Conservation (phyloP, 1,140 invertebrate species). For the Drosophila pandora region DNA sequence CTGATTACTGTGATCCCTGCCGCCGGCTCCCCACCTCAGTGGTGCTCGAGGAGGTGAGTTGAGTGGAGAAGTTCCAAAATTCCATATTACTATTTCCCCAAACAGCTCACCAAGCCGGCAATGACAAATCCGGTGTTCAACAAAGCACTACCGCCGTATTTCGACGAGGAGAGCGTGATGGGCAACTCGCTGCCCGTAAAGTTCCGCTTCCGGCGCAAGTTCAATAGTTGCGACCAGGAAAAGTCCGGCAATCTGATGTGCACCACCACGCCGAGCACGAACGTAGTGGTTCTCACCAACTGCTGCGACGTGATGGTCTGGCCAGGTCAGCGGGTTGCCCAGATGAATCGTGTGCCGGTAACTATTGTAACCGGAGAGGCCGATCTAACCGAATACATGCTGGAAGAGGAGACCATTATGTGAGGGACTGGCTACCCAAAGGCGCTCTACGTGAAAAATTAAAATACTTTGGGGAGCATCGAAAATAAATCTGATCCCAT, state of each 20-base stretch:
- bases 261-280: slow-evolving; percentile 53
- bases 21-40: slow-evolving; percentile 52
- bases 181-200: slow-evolving; percentile 56
- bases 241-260: slow-evolving; percentile 43
- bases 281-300: slow-evolving; percentile 65
- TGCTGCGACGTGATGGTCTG: slow-evolving; percentile 65
- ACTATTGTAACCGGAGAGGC: slow-evolving; percentile 55
- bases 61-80: neutral
- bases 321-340: slow-evolving; percentile 65
- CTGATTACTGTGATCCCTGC: slow-evolving; percentile 58
- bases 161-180: slow-evolving; percentile 71
- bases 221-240: slow-evolving; percentile 48
- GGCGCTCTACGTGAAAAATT: neutral
- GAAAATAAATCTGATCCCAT: slow-evolving; percentile 3
- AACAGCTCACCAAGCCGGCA: slow-evolving; percentile 53
- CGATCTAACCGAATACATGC: slow-evolving; percentile 70
- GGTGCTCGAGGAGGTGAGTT: slow-evolving; percentile 57
- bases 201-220: slow-evolving; percentile 61
- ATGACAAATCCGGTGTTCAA: slow-evolving; percentile 46
- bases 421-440: slow-evolving; percentile 11
- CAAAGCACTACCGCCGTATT: slow-evolving; percentile 27
- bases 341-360: slow-evolving; percentile 69
- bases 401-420: slow-evolving; percentile 73
- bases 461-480: neutral
- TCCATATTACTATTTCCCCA: neutral